A percentile compares a stretch with the other conserved stretches of the same genome.
Conservation (phyloP, 2,113 vertebrate genomes). For the Uria lomvia region DNA sequence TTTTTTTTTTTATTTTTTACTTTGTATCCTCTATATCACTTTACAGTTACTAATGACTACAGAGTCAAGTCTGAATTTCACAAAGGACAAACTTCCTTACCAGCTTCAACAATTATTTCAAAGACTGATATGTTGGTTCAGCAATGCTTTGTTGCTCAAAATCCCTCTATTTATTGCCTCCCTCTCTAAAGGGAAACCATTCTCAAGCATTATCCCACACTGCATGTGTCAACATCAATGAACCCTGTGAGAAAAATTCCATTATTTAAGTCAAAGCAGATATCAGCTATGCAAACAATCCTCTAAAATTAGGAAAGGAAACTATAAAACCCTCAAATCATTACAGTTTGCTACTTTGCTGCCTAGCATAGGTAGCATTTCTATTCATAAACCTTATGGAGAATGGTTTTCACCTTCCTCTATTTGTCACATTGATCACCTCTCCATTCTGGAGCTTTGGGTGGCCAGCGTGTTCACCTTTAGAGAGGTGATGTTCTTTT, state of each 20-base stretch:
- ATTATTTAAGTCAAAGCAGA: not conserved
- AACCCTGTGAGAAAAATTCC: not conserved
- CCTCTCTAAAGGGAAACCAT: not conserved
- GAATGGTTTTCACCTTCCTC: not conserved
- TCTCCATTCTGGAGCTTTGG: not conserved
- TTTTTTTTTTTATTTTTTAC: not conserved
- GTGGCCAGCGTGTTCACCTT: not conserved
- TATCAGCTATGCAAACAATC: constrained; percentile 4
- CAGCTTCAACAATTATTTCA: not conserved
- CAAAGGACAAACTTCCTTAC: not conserved
- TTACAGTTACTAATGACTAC: not conserved
- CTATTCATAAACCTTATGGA: not conserved
- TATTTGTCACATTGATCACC: not conserved
- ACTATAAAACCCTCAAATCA: not conserved
- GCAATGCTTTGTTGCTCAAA: not conserved
- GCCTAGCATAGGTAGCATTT: not conserved
- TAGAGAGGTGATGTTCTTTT: not conserved
- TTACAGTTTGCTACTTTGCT: not conserved
- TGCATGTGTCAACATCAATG: not conserved
- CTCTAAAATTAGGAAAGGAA: constrained; percentile 6
- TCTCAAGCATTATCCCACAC: not conserved
- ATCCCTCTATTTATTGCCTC: not conserved
- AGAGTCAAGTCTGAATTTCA: not conserved
- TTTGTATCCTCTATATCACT: not conserved
- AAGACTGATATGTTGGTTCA: not conserved